Evolutionary conservation across 1,140 invertebrate species (phyloP).

Genomic region (Orchestia grillus): DNA sequence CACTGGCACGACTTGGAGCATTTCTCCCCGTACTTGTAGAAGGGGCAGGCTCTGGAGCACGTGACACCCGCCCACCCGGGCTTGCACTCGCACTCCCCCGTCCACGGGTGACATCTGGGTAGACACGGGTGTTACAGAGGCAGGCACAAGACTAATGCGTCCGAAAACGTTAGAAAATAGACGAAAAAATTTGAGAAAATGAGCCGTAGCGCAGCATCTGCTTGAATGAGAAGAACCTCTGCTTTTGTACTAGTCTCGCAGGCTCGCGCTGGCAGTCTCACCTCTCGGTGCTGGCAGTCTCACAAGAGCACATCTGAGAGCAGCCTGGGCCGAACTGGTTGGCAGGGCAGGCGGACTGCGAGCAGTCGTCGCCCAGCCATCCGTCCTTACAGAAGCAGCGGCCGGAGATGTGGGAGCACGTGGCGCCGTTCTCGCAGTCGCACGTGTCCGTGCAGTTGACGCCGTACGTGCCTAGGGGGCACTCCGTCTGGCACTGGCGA

Average conservation of each 20-base stretch:
- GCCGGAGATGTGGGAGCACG: slow-evolving; percentile 80
- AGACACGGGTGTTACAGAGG: neutral
- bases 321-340: slow-evolving; percentile 81
- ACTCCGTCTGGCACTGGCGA: slow-evolving; percentile 81
- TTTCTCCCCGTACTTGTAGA: slow-evolving; percentile 84
- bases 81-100: slow-evolving; percentile 88
- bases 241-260: no score
- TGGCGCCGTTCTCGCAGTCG: slow-evolving; percentile 82
- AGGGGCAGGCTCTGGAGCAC: slow-evolving; percentile 84
- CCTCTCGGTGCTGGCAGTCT: slow-evolving; percentile 80
- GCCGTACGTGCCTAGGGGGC: slow-evolving; percentile 83
- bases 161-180: no score
- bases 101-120: slow-evolving; percentile 85
- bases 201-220: no score
- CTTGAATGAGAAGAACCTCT: no score
- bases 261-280: slow-evolving; percentile 67
- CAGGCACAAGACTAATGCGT: no score
- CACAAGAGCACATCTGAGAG: slow-evolving; percentile 82
- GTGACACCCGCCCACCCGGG: slow-evolving; percentile 88
- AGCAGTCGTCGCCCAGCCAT: slow-evolving; percentile 82
- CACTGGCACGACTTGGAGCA: slow-evolving; percentile 86
- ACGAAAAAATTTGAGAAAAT: no score
- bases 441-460: slow-evolving; percentile 82
- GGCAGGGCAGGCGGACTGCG: slow-evolving; percentile 77
- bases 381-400: slow-evolving; percentile 81